Evolutionary conservation across 2,888 invertebrate species (phyloP).

Genomic region (Cryptocheilus praepositus): DNA sequence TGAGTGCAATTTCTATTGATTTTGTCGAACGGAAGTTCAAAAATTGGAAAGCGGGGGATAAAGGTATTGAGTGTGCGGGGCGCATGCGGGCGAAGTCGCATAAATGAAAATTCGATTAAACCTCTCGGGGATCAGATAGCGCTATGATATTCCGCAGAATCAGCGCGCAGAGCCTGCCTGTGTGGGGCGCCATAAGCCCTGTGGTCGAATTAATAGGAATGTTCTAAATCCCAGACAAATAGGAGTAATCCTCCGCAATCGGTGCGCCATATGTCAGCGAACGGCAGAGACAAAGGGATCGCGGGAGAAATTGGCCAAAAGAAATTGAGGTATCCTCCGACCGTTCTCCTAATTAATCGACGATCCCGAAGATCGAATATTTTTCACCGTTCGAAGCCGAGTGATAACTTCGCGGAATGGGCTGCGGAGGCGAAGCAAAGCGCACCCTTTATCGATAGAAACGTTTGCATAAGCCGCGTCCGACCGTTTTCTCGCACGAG

Average conservation of each 20-base stretch:
- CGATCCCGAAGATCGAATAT: no score
- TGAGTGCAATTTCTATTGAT: no score
- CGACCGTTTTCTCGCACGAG: neutral
- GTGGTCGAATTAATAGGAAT: conserved; percentile 41
- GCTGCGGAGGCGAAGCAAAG: no score
- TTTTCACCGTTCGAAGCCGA: no score
- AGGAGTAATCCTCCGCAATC: conserved; percentile 39
- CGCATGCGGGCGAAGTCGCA: neutral
- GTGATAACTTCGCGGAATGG: no score
- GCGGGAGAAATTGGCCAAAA: neutral
- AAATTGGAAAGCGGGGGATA: no score
- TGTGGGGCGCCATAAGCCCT: conserved; percentile 26
- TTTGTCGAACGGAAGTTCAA: no score
- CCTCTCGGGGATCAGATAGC: conserved; percentile 27
- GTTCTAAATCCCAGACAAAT: conserved; percentile 35
- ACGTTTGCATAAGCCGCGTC: no score
- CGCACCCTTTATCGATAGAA: no score
- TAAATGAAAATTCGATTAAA: conserved; percentile 32
- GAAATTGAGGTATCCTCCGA: neutral
- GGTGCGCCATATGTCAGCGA: conserved; percentile 36
- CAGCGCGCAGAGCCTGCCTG: conserved; percentile 11
- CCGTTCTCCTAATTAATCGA: no score
- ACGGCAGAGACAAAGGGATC: conserved; percentile 7
- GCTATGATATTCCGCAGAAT: conserved; percentile 21
- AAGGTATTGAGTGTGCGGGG: neutral